Base-by-base conservation (phyloP, 2,113 vertebrate genomes). In the Daphoenositta chrysoptera region DNA sequence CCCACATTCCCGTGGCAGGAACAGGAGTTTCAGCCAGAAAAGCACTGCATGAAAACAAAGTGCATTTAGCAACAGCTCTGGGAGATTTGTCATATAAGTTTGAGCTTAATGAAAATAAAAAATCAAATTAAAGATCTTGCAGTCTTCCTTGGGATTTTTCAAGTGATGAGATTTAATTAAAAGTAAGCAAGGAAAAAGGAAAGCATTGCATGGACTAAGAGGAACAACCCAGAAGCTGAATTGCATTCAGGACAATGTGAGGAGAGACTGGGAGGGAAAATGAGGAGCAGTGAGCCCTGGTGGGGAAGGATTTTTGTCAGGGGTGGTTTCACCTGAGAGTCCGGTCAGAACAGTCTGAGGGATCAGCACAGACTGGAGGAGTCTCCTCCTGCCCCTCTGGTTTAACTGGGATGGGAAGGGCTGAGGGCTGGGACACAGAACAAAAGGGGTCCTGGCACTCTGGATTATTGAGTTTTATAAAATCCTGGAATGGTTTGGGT, bases 111-210 rank as follows among this genome's bases (percentile, higher is more conserved):
- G 70, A 93, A 95, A 94, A 93, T 50, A 86, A 95, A 95, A 95
- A 93, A 94, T 73, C 79, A 89, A 82, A 89, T 89, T 76, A 75
- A 89, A 83, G 80, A 63, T 22, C 72, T 17, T 16, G 65, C 31
- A 42, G 19, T 33, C 81, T 69, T 94, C 83, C 91, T 39, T 83
- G 93, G 91, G 94, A 89, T 87, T 94, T 94, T 90, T 82, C 73
- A 54, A 72, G 70, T 80, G 85, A 90, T 70, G 89, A 82, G 75
- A 73, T 65, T 91, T 91, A 94, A 93, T 91, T 89, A 96, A 87
- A 94, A 93, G 50, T 19, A 44, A 91, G 73, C 30, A 71, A 70
- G 39, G 15, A 18, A 35, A 60, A 57, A 66, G 22, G 19, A 20
- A 37, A 77, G 53, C 26, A 7, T 22, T 48, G 15, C 16, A 13